Percentiles rank a stretch among this genome's conserved stretches.
Conservation (phyloP, 2,797 vertebrate species). For the Helostoma temminkii region DNA sequence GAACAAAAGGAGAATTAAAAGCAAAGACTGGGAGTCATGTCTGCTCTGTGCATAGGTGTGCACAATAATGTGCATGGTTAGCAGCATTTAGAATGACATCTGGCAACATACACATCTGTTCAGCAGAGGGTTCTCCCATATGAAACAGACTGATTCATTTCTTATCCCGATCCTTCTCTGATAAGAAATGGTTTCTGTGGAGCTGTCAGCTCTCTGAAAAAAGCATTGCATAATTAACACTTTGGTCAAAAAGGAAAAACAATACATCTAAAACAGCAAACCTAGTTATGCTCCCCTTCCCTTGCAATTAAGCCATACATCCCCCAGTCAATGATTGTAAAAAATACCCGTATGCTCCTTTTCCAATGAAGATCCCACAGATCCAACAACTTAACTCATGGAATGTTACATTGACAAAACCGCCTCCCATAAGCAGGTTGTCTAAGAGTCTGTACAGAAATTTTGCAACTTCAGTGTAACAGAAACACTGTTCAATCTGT, state of each 20-base stretch:
- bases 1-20: slow-evolving; percentile 17
- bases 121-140: slow-evolving; percentile 64
- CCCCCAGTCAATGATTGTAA: slow-evolving; percentile 84
- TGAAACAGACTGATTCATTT: slow-evolving; percentile 74
- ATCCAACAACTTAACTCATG: slow-evolving; percentile 69
- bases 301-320: slow-evolving; percentile 70
- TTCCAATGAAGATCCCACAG: slow-evolving; percentile 67
- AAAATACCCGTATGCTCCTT: slow-evolving; percentile 84
- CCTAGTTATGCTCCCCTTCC: slow-evolving; percentile 69
- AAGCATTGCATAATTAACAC: slow-evolving; percentile 85
- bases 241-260: slow-evolving; percentile 79
- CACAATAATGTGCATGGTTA: slow-evolving; percentile 44
- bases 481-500: slow-evolving; percentile 51
- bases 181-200: slow-evolving; percentile 69
- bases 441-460: slow-evolving; percentile 62
- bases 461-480: slow-evolving; percentile 57
- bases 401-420: slow-evolving; percentile 77
- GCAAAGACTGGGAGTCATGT: slow-evolving; percentile 12
- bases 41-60: slow-evolving; percentile 49
- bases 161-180: slow-evolving; percentile 78
- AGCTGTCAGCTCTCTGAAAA: slow-evolving; percentile 71
- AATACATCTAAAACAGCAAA: slow-evolving; percentile 64
- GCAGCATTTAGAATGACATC: slow-evolving; percentile 67
- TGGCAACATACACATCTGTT: slow-evolving; percentile 59
- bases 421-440: slow-evolving; percentile 52